Conservation (phyloP, 1,140 invertebrate genomes). For the Cydia strobilella region DNA sequence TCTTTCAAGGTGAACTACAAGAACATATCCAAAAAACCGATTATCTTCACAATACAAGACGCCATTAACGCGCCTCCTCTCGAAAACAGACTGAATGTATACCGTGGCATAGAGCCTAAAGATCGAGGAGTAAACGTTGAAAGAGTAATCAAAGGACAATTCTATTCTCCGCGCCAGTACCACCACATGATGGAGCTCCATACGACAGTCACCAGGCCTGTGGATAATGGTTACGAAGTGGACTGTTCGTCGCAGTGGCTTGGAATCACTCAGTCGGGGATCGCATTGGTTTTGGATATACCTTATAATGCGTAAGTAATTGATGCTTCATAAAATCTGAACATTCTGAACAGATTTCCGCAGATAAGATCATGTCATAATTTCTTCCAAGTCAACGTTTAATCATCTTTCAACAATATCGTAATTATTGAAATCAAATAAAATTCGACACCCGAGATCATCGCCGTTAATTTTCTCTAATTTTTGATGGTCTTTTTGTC, state of each 20-base stretch:
- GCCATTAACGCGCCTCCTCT: conserved; percentile 73
- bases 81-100: conserved; percentile 45
- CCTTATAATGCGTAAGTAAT: conserved; percentile 53
- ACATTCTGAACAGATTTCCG: no score
- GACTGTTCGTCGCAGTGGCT: conserved; percentile 82
- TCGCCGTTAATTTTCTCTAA: no score
- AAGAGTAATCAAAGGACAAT: conserved; percentile 73
- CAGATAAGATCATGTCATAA: no score
- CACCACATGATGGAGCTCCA: conserved; percentile 85
- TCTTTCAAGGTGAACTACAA: conserved; percentile 77
- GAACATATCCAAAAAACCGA: conserved; percentile 46
- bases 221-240: conserved; percentile 83
- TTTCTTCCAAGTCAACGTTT: no score
- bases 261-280: conserved; percentile 81
- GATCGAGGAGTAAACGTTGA: conserved; percentile 54
- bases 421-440: no score
- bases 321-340: background rate
- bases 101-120: conserved; percentile 37
- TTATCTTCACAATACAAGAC: conserved; percentile 82
- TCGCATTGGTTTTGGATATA: conserved; percentile 80
- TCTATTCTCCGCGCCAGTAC: conserved; percentile 72
- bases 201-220: conserved; percentile 81
- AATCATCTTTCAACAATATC: no score
- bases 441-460: no score
- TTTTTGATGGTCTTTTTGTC: no score